These are phyloP conservation scores for Sus cebifrons DNA, from an alignment of 2,797 vertebrate genomes.

Conservation along the genomic window DNA sequence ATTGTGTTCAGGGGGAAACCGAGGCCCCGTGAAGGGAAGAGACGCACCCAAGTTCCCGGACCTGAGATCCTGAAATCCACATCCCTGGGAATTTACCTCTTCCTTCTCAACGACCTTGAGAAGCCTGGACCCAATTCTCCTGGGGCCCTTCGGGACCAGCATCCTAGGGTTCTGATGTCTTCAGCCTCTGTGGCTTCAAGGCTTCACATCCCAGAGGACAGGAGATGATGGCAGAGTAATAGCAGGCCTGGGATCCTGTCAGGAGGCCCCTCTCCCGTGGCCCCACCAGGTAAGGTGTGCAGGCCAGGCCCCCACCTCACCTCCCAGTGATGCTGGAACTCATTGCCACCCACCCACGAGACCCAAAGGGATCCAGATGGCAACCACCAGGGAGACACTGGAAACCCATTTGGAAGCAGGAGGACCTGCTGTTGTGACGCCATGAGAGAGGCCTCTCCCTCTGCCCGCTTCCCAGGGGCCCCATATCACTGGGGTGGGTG, in stretches of 20 bases:
- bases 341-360: background rate
- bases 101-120: background rate
- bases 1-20: background rate
- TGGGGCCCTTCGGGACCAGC: background rate
- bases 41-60: accelerated
- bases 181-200: background rate
- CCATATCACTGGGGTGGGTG: background rate
- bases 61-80: too few species aligned
- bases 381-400: background rate
- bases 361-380: background rate
- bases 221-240: background rate
- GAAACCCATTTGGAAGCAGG: background rate
- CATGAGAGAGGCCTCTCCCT: background rate
- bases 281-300: background rate
- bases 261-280: too few species aligned
- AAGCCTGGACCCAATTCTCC: background rate
- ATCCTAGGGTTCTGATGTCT: background rate
- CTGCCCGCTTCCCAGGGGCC: accelerated
- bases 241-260: accelerated
- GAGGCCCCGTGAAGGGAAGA: background rate
- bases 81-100: background rate
- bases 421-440: background rate
- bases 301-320: background rate
- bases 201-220: accelerated
- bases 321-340: background rate